Evolutionary conservation across 2,797 vertebrate species (phyloP), one percentile per base, ranked within the genome.

Genomic region (Microctenopoma lineatum): DNA sequence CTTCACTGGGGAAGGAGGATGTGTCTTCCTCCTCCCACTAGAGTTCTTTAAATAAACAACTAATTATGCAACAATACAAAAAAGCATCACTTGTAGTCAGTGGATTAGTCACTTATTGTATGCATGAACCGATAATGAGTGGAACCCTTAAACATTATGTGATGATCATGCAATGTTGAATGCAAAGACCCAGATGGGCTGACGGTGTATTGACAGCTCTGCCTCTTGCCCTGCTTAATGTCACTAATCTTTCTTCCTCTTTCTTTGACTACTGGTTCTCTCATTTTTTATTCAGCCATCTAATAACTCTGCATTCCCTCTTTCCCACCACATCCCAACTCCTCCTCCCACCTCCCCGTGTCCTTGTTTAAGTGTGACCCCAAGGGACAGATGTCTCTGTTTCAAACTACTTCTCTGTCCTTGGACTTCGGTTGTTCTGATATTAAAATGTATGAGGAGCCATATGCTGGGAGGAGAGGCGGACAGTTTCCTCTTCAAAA

Each of bases 401-500:
- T 87, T 87, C 79, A 45, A 64, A 83, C 63, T 27, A 38, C 62
- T 79, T 71, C 68, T 57, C 72, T 83, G 85, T 82, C 87, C 83
- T 87, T 87, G 80, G 81, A 79, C 77, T 79, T 47, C 63, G 39
- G 45, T 58, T 59, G 77, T 77, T 66, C 79, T 86, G 64, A 83
- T 79, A 90, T 91, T 89, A 90, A 91, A 90, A 91, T 92, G 87
- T 76, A 86, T 90, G 87, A 90, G 76, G 59, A 75, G 73, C 80
- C 84, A 81, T 77, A 88, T 86, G 84, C 75, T 70, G 66, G 64
- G 52, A 59, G 74, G 66, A 61, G 52, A 59, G 74, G 72, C 2
- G 52, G 65, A 62, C 70, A 0, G 15, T 73, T 89, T 86, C 81
- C 80, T 74, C 47, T 87, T 83, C 80, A 73, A 74, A 90, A 91